Base-by-base conservation (phyloP, 2,113 vertebrate species). In the Burhinus bistriatus region DNA sequence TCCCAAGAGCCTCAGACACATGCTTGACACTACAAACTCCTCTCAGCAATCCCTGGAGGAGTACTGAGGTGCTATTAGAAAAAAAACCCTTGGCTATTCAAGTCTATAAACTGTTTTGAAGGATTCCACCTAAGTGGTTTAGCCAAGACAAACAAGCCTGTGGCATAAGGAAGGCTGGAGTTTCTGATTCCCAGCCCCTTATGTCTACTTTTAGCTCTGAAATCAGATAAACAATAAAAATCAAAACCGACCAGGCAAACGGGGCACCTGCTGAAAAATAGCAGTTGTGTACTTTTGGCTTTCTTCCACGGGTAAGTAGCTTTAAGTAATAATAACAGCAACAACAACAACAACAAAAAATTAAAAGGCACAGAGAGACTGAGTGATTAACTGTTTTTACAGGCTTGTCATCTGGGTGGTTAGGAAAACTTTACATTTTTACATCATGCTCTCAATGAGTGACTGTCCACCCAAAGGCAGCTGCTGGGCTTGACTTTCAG, bases 81-180 rank as follows among this genome's bases (percentile, higher is more conserved):
- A 64, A 71, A 87, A 95, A 80, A 40, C 18, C 5, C 42, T 89
- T 86, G 70, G 34, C 79, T 49, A 36, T 75, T 91, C 62, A 72
- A 80, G 47, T 44, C 81, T 79, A 21, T 84, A 89, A 91, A 38
- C 30, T 42, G 8, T 21, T 90, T 58, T 2, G 3, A 88, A 93
- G 75, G 26, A 75, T 91, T 96, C 49, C 17, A 65, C 62, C 45
- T 65, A 76, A 91, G 62, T 22, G 62, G 52, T 83, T 51, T 32
- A 90, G 96, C 90, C 93, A 95, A 96, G 68, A 92, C 51, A 86
- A 97, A 94, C 55, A 92, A 68, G 85, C 34, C 59, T 71, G 59
- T 58, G 76, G 58, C 85, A 75, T n/a, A 90, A 88, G 76, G 47
- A 90, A 93, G 47, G 80, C 64, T 92, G 85, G 55, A 93, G 51